These are phyloP conservation scores for Pelecanoides urinatrix DNA, from an alignment of 2,113 vertebrate genomes.

Conservation along the genomic window DNA sequence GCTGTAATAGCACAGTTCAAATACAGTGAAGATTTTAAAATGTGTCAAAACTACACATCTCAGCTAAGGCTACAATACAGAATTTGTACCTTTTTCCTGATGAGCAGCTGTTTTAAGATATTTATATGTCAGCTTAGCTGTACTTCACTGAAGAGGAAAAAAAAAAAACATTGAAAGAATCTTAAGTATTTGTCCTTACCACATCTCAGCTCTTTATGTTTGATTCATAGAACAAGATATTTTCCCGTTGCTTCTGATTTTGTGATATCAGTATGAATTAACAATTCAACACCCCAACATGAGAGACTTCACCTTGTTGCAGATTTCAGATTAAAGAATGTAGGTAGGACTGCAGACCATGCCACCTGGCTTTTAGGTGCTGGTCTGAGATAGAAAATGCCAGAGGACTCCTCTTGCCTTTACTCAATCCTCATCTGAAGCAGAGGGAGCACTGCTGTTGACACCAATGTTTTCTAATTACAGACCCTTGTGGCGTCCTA, in stretches of 20 bases:
- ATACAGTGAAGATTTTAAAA: neutral
- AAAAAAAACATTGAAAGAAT: neutral
- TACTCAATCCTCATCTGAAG: neutral
- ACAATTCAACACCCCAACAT: neutral
- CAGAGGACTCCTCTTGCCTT: neutral
- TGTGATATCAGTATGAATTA: neutral
- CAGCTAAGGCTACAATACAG: neutral
- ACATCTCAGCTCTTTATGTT: neutral
- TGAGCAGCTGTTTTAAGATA: constrained; percentile 9
- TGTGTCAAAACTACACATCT: neutral
- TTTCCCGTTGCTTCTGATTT: neutral
- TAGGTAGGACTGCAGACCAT: neutral
- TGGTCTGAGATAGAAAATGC: neutral
- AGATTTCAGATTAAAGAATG: neutral
- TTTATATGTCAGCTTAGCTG: neutral
- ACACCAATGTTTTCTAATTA: neutral
- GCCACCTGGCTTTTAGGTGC: neutral
- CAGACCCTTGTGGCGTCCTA: neutral
- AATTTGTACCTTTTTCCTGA: neutral
- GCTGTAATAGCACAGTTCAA: neutral
- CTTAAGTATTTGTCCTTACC: neutral
- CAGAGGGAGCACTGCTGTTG: neutral
- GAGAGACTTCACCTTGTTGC: neutral
- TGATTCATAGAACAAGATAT: neutral
- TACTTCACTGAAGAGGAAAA: neutral